Evolutionary conservation across 2,888 invertebrate genomes (phyloP), one percentile per base, ranked within the genome.

Genomic region (Blera fallax): DNA sequence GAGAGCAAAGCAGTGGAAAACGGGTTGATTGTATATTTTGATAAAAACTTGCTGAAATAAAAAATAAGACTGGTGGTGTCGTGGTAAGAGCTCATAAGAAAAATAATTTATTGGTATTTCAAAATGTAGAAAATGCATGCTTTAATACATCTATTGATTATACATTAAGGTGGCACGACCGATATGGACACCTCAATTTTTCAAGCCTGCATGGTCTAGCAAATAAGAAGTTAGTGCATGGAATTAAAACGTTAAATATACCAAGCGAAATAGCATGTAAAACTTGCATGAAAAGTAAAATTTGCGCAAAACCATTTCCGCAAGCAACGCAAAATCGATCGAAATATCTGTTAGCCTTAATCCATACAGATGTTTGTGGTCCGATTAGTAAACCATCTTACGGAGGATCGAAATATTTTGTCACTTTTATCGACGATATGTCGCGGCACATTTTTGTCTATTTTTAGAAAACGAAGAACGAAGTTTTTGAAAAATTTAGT

Each of bases 331-430:
- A 16, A 58, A 14, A 48, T n/a, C n/a, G n/a, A n/a, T n/a, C n/a
- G 52, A 24, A n/a, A 67, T 18, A 3, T 81, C 14, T 72, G 43
- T 87, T 16, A 21, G 21, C n/a, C n/a, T n/a, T n/a, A n/a, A n/a
- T n/a, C n/a, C 87, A 88, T 43, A 82, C 80, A 2, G 83, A 87
- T 50, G 64, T 87, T 10, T 87, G 81, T 32, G 87, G 87, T 7
- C 87, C 87, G 1, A 84, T 88, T 10, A 60, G 58, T 4, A 70
- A 48, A 16, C 43, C 2, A 14, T 88, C 87, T 3, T 40, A 50
- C n/a, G 88, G 87, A 52, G 84, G 85, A 3, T 43, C 87, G 5
- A 29, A 58, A 10, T 88, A 87, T 76, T 88, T 88, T 21, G 62
- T 73, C 0, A 84, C 81, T 4, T 85, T 87, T 62, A 87, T 88